Evolutionary conservation across 2,113 vertebrate genomes (phyloP), one percentile per base, ranked within the genome.

Genomic region (Apaloderma vittatum): DNA sequence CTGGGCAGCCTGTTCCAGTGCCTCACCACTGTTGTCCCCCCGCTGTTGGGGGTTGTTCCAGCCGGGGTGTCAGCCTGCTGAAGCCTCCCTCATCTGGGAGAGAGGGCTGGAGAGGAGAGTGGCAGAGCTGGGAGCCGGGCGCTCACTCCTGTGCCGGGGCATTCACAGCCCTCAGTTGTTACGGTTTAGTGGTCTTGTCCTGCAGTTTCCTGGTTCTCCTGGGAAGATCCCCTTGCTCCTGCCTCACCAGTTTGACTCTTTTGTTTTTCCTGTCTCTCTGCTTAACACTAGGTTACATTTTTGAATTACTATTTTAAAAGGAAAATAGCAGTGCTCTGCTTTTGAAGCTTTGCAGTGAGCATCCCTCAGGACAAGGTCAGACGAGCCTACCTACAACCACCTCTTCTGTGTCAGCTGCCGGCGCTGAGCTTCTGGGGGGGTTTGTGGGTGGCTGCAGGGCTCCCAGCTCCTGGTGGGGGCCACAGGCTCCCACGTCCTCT

Each of bases 351-450:
- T 61, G 57, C 37, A 24, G 45, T 36, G 40, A 73, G 27, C 0
- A 0, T 49, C 17, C 68, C 27, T 61, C 0, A 0, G 67, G 58
- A 79, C 58, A 63, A 58, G 10, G 52, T 76, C 36, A 11, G 9
- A n/a, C 3, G 12, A 66, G 17, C 7, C 21, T n/a, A 15, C 40
- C 63, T 15, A 14, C 2, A 2, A 17, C 61, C 43, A 14, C 23
- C 22, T 52, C 36, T 88, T 81, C 49, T 43, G 37, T 45, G 32
- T 16, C 26, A 59, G 12, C 49, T 1, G 1, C 30, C 30, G 23
- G 7, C 36, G 3, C 24, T 27, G 55, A 37, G 26, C 17, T 3
- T 49, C 66, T 75, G 79, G 15, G 51, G 65, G 32, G 20, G 26
- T 66, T 70, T 80, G 20, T 36, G 54, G 73, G 45, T 14, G 21